Evolutionary conservation across 2,113 vertebrate genomes (phyloP).

Genomic region (Vireo altiloquus): DNA sequence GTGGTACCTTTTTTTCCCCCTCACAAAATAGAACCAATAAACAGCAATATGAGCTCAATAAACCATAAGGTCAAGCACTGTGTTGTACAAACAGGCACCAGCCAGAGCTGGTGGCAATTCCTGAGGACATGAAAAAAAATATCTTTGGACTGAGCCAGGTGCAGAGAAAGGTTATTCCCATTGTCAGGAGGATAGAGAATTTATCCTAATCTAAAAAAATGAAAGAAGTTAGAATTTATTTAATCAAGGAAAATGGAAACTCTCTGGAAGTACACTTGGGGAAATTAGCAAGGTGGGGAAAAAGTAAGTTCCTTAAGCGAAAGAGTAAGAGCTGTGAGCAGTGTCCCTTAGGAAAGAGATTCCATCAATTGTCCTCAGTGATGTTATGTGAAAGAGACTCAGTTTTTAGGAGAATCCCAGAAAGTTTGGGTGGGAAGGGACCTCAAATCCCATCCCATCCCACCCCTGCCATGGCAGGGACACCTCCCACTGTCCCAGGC

Average conservation of each 20-base stretch:
- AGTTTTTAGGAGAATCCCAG: background rate
- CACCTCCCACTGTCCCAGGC: background rate
- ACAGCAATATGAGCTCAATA: background rate
- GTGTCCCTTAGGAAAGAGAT: background rate
- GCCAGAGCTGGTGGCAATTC: background rate
- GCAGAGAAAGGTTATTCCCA: background rate
- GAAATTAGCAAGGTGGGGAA: background rate
- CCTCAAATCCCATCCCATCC: accelerated
- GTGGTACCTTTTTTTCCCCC: accelerated
- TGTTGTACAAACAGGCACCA: background rate
- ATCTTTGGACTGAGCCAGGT: background rate
- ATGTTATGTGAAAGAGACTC: too few relatives aligned
- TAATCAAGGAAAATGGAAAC: background rate
- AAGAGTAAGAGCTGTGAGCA: background rate
- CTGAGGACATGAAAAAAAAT: background rate
- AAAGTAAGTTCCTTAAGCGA: background rate
- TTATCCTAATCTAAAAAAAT: background rate
- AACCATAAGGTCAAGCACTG: background rate
- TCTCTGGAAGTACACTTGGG: background rate
- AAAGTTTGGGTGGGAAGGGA: background rate
- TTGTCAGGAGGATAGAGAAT: background rate
- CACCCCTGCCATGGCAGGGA: background rate
- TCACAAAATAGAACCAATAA: background rate
- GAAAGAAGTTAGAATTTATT: background rate
- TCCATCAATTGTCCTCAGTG: accelerated